A percentile compares a stretch with the other conserved stretches of the same genome.
Conservation (phyloP, 2,797 vertebrate species). For the Oryzias sinensis region DNA sequence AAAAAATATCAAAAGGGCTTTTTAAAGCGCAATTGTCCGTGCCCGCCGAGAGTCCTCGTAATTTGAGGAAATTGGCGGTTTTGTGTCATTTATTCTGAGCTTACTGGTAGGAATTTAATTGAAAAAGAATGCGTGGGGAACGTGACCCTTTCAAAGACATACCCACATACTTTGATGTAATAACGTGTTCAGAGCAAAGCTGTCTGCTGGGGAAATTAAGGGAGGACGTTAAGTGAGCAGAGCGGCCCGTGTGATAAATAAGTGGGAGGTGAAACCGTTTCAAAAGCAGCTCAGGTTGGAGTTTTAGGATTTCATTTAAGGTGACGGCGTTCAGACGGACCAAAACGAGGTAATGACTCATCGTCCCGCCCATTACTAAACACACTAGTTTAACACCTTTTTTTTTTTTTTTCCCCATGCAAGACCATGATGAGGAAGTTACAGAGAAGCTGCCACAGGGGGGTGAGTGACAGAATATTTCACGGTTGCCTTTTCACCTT, state of each 20-base stretch:
- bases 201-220: constrained; percentile 42
- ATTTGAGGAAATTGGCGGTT: constrained; percentile 62
- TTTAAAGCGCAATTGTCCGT: constrained; percentile 33
- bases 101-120: constrained; percentile 60
- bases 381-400: constrained; percentile 44
- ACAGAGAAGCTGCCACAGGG: constrained; percentile 65
- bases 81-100: constrained; percentile 56
- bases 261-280: constrained; percentile 27
- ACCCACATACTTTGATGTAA: constrained; percentile 51
- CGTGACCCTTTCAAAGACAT: constrained; percentile 29
- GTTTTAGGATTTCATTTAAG: constrained; percentile 17
- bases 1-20: constrained; percentile 36
- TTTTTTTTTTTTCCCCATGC: constrained; percentile 29
- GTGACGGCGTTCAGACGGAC: background rate
- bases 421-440: constrained; percentile 76
- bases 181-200: constrained; percentile 57
- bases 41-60: constrained; percentile 42
- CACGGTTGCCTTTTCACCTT: constrained; percentile 66
- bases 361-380: constrained; percentile 38
- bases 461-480: constrained; percentile 78
- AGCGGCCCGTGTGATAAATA: constrained; percentile 28
- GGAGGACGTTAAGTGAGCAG: constrained; percentile 26
- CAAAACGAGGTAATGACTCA: constrained; percentile 18
- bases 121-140: constrained; percentile 62
- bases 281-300: background rate